phyloP scores from a whole-genome alignment of 2,113 vertebrate species.

The Psilopogon haemacephalus region DNA sequence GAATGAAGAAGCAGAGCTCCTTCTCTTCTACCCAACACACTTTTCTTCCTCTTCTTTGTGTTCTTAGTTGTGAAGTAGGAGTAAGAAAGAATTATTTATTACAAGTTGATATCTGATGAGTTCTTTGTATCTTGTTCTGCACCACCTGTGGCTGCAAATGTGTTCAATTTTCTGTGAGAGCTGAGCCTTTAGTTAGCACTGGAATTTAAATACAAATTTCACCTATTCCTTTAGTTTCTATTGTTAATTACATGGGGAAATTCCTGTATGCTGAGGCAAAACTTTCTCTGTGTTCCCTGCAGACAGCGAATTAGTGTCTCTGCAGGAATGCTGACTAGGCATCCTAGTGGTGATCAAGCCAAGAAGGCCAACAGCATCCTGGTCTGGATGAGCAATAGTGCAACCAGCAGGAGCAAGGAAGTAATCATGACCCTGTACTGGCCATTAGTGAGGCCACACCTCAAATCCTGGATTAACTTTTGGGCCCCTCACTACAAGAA shows the following conservation, averaged over 20 bases:
- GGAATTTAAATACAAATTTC: not conserved
- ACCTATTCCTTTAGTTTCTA: not conserved
- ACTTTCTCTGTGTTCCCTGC: not conserved
- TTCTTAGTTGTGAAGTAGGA: not conserved
- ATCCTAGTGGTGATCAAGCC: not conserved
- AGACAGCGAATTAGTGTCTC: not conserved
- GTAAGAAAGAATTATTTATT: not conserved
- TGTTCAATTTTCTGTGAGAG: not conserved
- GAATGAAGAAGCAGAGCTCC: not conserved
- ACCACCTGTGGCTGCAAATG: accelerated
- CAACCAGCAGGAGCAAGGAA: too few relatives aligned
- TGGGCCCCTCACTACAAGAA: too few relatives aligned
- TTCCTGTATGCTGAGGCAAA: not conserved
- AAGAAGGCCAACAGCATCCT: too few relatives aligned
- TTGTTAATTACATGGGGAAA: not conserved
- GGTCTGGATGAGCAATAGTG: too few relatives aligned
- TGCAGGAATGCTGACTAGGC: not conserved
- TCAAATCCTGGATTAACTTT: too few relatives aligned
- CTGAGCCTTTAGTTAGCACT: not conserved
- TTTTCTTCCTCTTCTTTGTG: not conserved
- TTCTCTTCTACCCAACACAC: not conserved
- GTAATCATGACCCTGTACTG: too few relatives aligned
- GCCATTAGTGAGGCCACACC: too few relatives aligned
- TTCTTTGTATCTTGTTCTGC: not conserved
- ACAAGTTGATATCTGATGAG: not conserved